These are phyloP conservation scores for Halictus ligatus DNA, from an alignment of 2,888 invertebrate genomes.

Conservation along the genomic window DNA sequence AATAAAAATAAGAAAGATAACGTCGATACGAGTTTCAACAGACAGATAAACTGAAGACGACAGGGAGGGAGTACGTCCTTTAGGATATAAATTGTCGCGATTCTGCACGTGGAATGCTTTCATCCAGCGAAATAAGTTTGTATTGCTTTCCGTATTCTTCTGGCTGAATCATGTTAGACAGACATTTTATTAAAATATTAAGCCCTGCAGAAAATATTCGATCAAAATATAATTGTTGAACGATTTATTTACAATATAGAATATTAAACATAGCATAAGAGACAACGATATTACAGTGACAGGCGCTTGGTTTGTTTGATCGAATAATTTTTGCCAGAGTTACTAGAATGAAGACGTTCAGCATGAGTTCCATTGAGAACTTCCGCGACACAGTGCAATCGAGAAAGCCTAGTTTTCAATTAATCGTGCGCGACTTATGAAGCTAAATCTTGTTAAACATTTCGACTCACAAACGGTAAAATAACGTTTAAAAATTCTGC, in stretches of 20 bases:
- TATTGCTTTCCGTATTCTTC: neutral
- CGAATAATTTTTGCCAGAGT: too few species aligned
- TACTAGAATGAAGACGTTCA: neutral
- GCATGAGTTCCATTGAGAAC: too few species aligned
- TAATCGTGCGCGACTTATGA: too few species aligned
- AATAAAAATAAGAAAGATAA: slow-evolving; percentile 33
- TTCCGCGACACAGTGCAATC: too few species aligned
- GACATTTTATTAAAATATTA: slow-evolving; percentile 1
- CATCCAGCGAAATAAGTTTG: neutral
- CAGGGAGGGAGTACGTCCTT: slow-evolving; percentile 7
- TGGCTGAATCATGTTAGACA: neutral
- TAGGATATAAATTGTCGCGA: slow-evolving; percentile 15
- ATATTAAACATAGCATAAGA: too few species aligned
- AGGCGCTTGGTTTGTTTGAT: too few species aligned
- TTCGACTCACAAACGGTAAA: too few species aligned
- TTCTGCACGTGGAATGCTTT: neutral
- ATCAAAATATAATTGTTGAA: neutral
- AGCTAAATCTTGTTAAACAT: neutral
- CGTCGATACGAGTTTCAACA: slow-evolving; percentile 30
- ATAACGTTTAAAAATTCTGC: neutral
- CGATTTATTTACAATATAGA: neutral
- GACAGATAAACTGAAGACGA: neutral
- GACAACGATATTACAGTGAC: too few species aligned
- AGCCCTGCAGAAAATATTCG: neutral
- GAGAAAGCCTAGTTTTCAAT: too few species aligned